These are phyloP conservation scores for Xanthorhoe spadicearia DNA, from an alignment of 2,888 invertebrate species.

Conservation along the genomic window DNA sequence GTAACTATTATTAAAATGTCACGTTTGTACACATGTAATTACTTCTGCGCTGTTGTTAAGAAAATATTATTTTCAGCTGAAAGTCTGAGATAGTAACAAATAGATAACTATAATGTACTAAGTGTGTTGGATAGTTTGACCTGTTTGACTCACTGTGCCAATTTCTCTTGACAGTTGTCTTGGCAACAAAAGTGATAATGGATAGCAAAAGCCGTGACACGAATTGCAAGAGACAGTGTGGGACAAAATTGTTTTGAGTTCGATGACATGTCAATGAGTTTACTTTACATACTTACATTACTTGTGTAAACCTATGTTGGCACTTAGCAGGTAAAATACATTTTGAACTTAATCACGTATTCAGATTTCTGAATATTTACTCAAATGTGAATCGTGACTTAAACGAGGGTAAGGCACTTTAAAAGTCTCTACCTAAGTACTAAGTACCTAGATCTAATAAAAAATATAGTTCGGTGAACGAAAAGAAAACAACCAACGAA, in stretches of 20 bases:
- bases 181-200: slow-evolving; percentile 34
- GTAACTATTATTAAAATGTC: too few species aligned
- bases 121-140: too few species aligned
- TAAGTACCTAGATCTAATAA: neutral
- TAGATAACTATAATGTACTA: too few species aligned
- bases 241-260: neutral
- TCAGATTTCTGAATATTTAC: neutral
- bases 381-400: too few species aligned
- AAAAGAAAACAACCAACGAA: neutral
- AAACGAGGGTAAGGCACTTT: too few species aligned
- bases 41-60: too few species aligned
- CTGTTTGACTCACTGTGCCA: slow-evolving; percentile 31
- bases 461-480: neutral
- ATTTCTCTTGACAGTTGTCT: slow-evolving; percentile 28
- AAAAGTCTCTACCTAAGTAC: too few species aligned
- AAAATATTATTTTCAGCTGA: too few species aligned
- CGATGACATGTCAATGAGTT: neutral
- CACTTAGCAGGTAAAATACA: too few species aligned
- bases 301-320: too few species aligned
- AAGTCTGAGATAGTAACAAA: too few species aligned
- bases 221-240: slow-evolving; percentile 10
- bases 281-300: neutral
- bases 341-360: neutral
- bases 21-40: too few species aligned
- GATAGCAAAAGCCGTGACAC: slow-evolving; percentile 29